Evolutionary conservation across 2,888 invertebrate genomes (phyloP).

Genomic region (Apantesis nais): DNA sequence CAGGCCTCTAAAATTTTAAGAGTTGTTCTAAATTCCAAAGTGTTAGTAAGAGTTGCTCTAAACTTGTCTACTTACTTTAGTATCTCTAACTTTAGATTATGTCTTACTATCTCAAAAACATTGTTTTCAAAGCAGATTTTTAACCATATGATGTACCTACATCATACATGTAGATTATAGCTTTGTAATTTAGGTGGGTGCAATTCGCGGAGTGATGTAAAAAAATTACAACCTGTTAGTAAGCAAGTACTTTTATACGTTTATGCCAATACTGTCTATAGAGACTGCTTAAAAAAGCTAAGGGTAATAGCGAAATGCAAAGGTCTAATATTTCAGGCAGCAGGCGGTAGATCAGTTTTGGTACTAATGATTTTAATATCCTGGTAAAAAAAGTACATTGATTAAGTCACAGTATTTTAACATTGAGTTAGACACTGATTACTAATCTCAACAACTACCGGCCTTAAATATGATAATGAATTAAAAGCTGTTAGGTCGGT

Average conservation of each 20-base stretch:
- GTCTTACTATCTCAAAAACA: neutral
- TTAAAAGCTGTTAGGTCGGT: constrained; percentile 26
- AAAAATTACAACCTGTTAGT: neutral
- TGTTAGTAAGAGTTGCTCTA: neutral
- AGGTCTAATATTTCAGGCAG: no score
- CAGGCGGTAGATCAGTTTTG: no score
- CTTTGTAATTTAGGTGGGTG: no score
- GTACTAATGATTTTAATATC: neutral
- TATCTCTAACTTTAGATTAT: neutral
- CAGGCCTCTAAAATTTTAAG: neutral
- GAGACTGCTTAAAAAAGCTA: neutral
- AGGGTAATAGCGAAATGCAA: neutral
- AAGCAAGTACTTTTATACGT: neutral
- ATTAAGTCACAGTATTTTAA: neutral
- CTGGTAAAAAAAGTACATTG: neutral
- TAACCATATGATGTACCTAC: neutral
- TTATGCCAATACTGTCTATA: no score
- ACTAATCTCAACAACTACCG: constrained; percentile 14
- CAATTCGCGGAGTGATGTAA: no score
- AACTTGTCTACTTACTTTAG: neutral
- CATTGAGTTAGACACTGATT: neutral
- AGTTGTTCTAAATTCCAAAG: neutral
- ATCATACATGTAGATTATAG: no score
- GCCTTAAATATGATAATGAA: constrained; percentile 28
- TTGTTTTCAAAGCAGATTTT: neutral